Evolutionary conservation across 1,140 invertebrate species (phyloP).

Genomic region (Drosophila oshimai): DNA sequence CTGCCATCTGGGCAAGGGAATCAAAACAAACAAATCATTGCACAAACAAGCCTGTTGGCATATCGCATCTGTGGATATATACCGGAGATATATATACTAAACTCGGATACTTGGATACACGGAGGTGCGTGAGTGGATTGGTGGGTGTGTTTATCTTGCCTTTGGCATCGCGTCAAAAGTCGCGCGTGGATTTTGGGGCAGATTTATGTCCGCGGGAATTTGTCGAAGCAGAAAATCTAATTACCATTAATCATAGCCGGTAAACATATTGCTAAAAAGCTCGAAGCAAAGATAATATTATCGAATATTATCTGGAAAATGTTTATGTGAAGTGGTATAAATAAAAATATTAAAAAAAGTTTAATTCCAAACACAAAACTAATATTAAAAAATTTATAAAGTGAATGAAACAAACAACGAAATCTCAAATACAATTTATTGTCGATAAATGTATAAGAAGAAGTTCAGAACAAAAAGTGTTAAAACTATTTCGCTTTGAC

Average conservation of each 20-base stretch:
- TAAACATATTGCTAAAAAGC: not conserved
- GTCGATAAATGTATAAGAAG: no score
- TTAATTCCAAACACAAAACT: not conserved
- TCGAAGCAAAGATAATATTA: not conserved
- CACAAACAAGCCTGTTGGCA: constrained; percentile 30
- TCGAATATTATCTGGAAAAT: not conserved
- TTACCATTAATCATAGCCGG: not conserved
- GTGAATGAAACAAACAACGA: not conserved
- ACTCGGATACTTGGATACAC: not conserved
- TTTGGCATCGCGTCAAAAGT: constrained; percentile 15
- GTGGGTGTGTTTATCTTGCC: constrained; percentile 32
- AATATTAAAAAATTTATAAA: not conserved
- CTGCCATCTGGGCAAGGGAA: constrained; percentile 18
- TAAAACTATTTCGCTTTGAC: not conserved
- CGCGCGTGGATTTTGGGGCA: not conserved
- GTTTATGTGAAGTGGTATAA: not conserved
- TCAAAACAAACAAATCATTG: constrained; percentile 36
- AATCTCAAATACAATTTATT: not conserved
- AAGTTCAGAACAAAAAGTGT: no score
- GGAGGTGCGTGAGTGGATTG: constrained; percentile 24
- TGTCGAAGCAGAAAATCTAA: not conserved
- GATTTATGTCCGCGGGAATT: constrained; percentile 9
- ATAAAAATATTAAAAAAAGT: no score
- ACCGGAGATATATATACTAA: constrained; percentile 7
- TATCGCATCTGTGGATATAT: not conserved